Conservation (phyloP, 2,113 vertebrate species). For the Pardalotus punctatus region DNA sequence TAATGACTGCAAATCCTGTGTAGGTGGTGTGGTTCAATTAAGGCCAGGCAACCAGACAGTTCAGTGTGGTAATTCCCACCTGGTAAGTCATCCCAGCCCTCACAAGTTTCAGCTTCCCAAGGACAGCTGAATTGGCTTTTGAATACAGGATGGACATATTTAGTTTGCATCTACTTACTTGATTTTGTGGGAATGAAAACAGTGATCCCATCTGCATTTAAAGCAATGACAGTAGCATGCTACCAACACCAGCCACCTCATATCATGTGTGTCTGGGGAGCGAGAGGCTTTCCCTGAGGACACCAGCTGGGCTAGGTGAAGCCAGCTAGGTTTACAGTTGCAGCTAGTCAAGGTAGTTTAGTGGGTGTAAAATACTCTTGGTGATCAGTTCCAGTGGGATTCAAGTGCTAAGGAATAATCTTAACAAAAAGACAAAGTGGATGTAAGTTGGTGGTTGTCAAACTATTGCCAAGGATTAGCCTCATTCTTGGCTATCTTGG, state of each 20-base stretch:
- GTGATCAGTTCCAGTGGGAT: background rate
- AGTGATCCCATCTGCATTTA: background rate
- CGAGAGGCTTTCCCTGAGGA: background rate
- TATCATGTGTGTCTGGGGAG: fast-evolving
- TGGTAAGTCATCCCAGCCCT: background rate
- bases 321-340: background rate
- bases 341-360: background rate
- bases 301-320: background rate
- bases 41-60: background rate
- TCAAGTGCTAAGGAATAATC: background rate
- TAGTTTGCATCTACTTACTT: background rate
- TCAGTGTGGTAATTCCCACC: background rate
- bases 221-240: background rate
- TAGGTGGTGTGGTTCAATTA: background rate
- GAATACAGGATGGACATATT: background rate
- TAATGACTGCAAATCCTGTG: background rate
- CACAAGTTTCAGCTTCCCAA: background rate
- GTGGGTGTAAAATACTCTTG: background rate
- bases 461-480: background rate
- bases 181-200: background rate
- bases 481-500: background rate
- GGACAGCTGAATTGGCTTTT: background rate
- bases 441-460: background rate
- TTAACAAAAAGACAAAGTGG: background rate
- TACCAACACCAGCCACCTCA: background rate